A percentile compares a stretch with the other conserved stretches of the same genome.
phyloP scores from a whole-genome alignment of 1,140 invertebrate species.

The Caenorhabditis remanei region DNA sequence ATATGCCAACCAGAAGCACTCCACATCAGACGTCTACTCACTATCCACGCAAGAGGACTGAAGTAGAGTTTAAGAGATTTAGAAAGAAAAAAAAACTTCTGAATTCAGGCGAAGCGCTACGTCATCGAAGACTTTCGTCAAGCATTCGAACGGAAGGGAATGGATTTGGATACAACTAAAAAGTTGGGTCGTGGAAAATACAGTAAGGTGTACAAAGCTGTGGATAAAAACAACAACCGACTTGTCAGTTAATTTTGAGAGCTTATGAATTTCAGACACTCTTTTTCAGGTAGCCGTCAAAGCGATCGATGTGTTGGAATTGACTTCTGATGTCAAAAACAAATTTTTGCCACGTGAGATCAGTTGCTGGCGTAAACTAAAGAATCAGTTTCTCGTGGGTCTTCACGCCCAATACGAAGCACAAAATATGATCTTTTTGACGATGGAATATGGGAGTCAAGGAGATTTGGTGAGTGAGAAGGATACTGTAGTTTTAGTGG shows the following conservation, averaged over 20 bases:
- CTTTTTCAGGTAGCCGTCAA: conserved; percentile 16
- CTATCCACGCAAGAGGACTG: conserved; percentile 20
- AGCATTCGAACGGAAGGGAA: conserved; percentile 30
- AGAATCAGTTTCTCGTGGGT: conserved; percentile 16
- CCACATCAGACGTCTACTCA: background rate
- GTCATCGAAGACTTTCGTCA: conserved; percentile 35
- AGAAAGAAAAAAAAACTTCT: background rate
- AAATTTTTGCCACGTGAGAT: conserved; percentile 47
- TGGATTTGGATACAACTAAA: conserved; percentile 16
- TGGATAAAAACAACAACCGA: conserved; percentile 25
- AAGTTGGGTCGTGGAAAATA: conserved; percentile 42
- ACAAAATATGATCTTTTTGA: conserved; percentile 42
- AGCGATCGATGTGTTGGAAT: conserved; percentile 19
- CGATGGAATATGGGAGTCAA: conserved; percentile 44
- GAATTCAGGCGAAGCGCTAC: conserved; percentile 34
- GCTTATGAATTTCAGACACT: background rate
- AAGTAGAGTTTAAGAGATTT: background rate
- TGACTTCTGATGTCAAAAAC: conserved; percentile 40
- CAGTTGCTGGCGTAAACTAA: conserved; percentile 52
- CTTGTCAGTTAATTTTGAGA: background rate
- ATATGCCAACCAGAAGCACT: conserved; percentile 8
- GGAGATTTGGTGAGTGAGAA: conserved; percentile 10
- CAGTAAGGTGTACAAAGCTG: conserved; percentile 44
- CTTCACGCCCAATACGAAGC: conserved; percentile 47
- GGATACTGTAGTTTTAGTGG: background rate